These are phyloP conservation scores for Varanus salvator DNA, from an alignment of 2,113 vertebrate species.

Conservation along the genomic window DNA sequence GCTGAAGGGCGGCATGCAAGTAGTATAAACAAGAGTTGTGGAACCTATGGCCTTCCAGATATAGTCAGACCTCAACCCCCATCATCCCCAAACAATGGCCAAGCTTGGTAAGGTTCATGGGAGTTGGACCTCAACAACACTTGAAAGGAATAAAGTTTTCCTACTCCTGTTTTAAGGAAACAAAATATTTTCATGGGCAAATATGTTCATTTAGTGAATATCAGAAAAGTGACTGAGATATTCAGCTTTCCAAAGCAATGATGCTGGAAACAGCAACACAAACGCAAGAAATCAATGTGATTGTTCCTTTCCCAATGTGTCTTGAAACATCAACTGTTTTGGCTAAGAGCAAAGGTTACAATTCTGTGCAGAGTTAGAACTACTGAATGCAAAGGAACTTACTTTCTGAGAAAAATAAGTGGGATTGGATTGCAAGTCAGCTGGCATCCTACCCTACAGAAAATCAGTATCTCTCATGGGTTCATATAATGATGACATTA, in stretches of 20 bases:
- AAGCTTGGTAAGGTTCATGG: too few relatives aligned
- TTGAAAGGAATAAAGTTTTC: too few relatives aligned
- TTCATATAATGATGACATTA: not conserved
- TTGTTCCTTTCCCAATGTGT: not conserved
- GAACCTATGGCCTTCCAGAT: too few relatives aligned
- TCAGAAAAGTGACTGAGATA: not conserved
- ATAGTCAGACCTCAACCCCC: too few relatives aligned
- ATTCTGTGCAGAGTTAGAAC: not conserved
- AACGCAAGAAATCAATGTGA: not conserved
- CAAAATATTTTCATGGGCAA: not conserved
- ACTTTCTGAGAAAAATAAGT: not conserved
- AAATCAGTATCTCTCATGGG: not conserved
- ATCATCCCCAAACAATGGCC: too few relatives aligned
- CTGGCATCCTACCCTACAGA: not conserved
- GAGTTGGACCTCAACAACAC: too few relatives aligned
- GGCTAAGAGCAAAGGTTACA: not conserved
- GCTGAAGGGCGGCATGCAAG: not conserved
- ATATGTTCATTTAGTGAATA: not conserved
- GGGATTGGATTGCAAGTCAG: not conserved
- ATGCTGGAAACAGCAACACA: not conserved
- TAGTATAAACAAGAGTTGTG: not conserved
- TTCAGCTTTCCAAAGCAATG: not conserved
- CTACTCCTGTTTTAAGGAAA: too few relatives aligned
- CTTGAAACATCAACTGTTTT: not conserved
- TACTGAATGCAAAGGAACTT: not conserved